phyloP scores from a whole-genome alignment of 2,113 vertebrate species.

The Sardina pilchardus region DNA sequence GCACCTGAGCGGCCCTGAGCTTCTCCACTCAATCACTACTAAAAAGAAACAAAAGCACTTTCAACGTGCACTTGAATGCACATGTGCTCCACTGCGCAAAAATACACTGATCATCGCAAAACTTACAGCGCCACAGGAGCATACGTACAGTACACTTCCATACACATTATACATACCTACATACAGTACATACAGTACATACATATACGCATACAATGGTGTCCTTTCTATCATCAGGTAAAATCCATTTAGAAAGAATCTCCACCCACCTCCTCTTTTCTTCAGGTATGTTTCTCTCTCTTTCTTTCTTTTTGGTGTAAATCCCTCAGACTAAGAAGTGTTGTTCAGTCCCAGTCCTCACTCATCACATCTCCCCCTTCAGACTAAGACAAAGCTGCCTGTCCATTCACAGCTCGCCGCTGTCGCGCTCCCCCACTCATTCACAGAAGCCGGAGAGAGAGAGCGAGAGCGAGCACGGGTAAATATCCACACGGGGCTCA shows the following conservation, averaged over 20 bases:
- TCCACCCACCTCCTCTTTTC: slow-evolving; percentile 44
- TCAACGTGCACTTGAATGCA: background rate
- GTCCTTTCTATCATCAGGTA: slow-evolving; percentile 50
- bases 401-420: slow-evolving; percentile 42
- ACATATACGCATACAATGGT: slow-evolving; percentile 25
- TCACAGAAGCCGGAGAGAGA: slow-evolving; percentile 12
- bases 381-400: slow-evolving; percentile 23
- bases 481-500: slow-evolving; percentile 28
- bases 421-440: slow-evolving; percentile 2
- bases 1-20: background rate
- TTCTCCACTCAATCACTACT: background rate
- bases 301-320: slow-evolving; percentile 37
- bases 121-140: background rate
- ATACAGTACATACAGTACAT: slow-evolving; percentile 23
- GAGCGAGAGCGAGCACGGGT: background rate
- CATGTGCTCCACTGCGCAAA: background rate
- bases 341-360: slow-evolving; percentile 66
- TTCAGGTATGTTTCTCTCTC: slow-evolving; percentile 28
- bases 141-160: slow-evolving; percentile 19
- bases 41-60: background rate
- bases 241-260: slow-evolving; percentile 47
- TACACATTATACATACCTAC: slow-evolving; percentile 30
- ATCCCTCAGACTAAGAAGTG: slow-evolving; percentile 51
- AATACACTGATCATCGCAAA: background rate
- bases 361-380: slow-evolving; percentile 46